phyloP scores from a whole-genome alignment of 2,797 vertebrate genomes.

The Syncerus caffer region DNA sequence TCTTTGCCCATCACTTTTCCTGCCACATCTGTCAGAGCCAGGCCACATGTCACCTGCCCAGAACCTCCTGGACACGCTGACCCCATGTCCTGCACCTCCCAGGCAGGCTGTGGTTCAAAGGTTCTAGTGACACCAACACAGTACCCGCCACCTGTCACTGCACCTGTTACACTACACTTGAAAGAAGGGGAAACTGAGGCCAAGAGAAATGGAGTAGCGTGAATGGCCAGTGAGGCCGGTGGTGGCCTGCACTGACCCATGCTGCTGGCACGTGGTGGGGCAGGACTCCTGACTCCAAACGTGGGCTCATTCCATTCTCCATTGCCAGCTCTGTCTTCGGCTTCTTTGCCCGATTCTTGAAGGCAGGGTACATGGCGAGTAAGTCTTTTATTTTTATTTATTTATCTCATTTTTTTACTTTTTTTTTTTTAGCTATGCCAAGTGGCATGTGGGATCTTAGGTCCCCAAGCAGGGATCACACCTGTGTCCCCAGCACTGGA shows the following conservation, averaged over 20 bases:
- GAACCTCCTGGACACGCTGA: not conserved
- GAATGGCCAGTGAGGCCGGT: not conserved
- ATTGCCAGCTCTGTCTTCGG: not conserved
- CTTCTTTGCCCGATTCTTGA: not conserved
- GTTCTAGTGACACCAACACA: not conserved
- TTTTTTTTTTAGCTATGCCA: not conserved
- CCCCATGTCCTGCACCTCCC: not conserved
- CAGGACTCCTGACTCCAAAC: fast-evolving
- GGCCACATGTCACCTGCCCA: not conserved
- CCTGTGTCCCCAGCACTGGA: not conserved
- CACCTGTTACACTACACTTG: not conserved
- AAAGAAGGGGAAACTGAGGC: not conserved
- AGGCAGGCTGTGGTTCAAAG: not conserved
- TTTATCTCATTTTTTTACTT: not conserved
- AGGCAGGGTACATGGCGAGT: not conserved
- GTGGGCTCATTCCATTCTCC: fast-evolving
- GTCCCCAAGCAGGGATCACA: not conserved
- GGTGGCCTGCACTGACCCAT: not conserved
- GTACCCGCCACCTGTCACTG: not conserved
- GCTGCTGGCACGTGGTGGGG: fast-evolving
- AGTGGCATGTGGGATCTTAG: not conserved
- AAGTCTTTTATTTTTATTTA: not conserved
- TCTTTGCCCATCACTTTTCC: not conserved
- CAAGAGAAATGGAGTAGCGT: not conserved
- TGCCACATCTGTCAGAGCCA: not conserved